phyloP scores from a whole-genome alignment of 2,113 vertebrate genomes.

The Perca fluviatilis region DNA sequence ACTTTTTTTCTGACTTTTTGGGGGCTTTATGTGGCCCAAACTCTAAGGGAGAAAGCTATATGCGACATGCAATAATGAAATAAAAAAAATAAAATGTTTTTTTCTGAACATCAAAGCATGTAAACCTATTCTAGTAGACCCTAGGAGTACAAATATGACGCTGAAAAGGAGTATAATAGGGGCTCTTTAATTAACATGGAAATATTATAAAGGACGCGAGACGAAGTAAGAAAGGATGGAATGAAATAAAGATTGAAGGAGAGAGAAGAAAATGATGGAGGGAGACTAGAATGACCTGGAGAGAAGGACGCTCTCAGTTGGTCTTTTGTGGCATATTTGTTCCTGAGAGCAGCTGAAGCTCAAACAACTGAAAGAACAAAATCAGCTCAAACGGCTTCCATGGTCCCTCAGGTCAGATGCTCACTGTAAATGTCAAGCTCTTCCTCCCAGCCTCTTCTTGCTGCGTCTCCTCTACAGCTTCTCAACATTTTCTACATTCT shows the following conservation, averaged over 20 bases:
- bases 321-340: conserved; percentile 27
- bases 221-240: not conserved
- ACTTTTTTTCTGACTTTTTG: no score
- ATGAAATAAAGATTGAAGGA: not conserved
- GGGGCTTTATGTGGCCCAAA: no score
- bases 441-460: not conserved
- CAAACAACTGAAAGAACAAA: conserved; percentile 18
- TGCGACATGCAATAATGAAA: no score
- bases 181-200: not conserved
- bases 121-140: no score
- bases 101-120: no score
- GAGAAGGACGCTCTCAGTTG: not conserved
- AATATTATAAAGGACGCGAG: not conserved
- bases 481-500: not conserved
- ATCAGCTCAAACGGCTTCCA: not conserved
- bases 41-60: no score
- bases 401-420: conserved; percentile 8
- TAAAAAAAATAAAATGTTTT: no score
- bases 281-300: not conserved
- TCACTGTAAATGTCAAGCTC: conserved; percentile 15
- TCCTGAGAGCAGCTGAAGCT: conserved; percentile 21
- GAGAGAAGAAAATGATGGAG: not conserved
- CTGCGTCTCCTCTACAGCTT: not conserved
- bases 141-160: no score
- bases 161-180: no score